Conservation (phyloP, 2,888 invertebrate species). For the Odontomyia ornata region DNA sequence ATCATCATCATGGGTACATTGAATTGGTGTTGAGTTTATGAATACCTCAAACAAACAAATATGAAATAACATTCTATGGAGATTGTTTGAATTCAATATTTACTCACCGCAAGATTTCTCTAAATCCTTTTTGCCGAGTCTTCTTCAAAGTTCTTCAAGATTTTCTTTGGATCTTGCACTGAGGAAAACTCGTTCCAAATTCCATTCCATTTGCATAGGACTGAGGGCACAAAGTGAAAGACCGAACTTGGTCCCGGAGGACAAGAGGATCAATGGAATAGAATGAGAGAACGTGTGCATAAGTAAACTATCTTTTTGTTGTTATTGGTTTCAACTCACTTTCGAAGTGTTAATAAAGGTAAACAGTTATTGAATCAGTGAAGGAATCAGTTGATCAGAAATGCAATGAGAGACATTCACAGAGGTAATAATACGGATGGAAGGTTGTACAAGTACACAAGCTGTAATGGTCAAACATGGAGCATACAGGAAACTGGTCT, state of each 20-base stretch:
- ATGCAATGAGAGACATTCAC: background rate
- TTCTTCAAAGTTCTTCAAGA: constrained; percentile 4
- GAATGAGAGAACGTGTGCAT: background rate
- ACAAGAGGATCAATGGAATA: background rate
- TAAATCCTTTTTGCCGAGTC: background rate
- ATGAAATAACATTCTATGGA: constrained; percentile 17
- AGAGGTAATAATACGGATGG: constrained; percentile 1
- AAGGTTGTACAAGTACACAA: background rate
- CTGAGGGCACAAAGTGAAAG: background rate
- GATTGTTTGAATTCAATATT: constrained; percentile 41
- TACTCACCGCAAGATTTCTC: constrained; percentile 24
- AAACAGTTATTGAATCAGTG: constrained; percentile 25
- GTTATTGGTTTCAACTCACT: constrained; percentile 1
- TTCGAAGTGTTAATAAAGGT: constrained; percentile 18
- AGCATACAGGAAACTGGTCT: too few species aligned
- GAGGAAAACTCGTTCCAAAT: constrained; percentile 38
- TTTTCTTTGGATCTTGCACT: background rate
- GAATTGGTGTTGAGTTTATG: background rate
- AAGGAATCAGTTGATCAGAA: background rate
- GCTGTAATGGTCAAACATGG: too few species aligned
- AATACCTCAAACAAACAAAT: constrained; percentile 10
- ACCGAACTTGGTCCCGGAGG: too few species aligned
- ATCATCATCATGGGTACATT: too few species aligned
- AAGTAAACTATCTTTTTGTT: constrained; percentile 16
- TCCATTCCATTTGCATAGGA: constrained; percentile 37